A percentile compares a stretch with the other conserved stretches of the same genome.
Conservation (phyloP, 2,888 invertebrate genomes). For the Chloromyia formosa region DNA sequence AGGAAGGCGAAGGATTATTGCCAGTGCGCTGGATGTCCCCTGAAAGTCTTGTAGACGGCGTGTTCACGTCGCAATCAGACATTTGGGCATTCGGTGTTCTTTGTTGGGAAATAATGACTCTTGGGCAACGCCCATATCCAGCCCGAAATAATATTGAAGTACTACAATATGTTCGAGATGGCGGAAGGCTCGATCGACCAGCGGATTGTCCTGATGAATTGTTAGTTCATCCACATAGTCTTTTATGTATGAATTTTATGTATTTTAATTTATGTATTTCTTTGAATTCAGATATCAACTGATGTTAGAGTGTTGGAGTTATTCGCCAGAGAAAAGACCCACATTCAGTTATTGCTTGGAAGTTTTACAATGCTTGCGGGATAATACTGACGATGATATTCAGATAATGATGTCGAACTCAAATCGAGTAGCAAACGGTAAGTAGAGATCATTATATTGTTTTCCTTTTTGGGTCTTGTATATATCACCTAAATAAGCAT, state of each 20-base stretch:
- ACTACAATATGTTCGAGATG: constrained; percentile 85
- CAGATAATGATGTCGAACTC: constrained; percentile 48
- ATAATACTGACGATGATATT: constrained; percentile 47
- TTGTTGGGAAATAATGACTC: constrained; percentile 95
- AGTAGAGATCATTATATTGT: constrained; percentile 31
- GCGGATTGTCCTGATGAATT: constrained; percentile 83
- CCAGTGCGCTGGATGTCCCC: constrained; percentile 99
- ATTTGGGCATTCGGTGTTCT: constrained; percentile 96
- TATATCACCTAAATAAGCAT: constrained; percentile 8
- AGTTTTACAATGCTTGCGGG: constrained; percentile 65
- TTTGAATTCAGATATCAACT: constrained; percentile 75
- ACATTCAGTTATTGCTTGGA: constrained; percentile 85
- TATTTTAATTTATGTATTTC: background rate
- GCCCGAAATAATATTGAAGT: constrained; percentile 93
- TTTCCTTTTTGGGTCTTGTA: too few species aligned
- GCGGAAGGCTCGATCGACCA: constrained; percentile 84
- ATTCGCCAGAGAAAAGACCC: constrained; percentile 82
- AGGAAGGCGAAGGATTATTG: constrained; percentile 88
- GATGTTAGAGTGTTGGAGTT: constrained; percentile 90
- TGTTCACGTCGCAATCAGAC: constrained; percentile 96
- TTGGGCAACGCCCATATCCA: constrained; percentile 97
- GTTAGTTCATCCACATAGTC: constrained; percentile 72
- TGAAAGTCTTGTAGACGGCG: constrained; percentile 93
- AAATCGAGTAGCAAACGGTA: constrained; percentile 48
- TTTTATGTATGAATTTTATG: background rate